These are phyloP conservation scores for Gortyna flavago DNA, from an alignment of 2,888 invertebrate species.

Conservation along the genomic window DNA sequence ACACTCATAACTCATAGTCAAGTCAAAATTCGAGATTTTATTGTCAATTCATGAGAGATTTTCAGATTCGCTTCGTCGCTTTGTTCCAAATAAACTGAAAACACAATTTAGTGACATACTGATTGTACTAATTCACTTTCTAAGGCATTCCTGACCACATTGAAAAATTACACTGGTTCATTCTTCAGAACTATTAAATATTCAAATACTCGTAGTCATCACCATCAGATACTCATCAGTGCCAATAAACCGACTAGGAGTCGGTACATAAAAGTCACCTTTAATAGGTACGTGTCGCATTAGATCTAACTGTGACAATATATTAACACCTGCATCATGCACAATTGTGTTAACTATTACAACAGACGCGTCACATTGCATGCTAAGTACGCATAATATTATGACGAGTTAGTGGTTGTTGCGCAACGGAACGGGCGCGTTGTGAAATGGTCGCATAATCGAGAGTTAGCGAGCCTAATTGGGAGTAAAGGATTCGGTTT, in stretches of 20 bases:
- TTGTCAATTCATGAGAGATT: neutral
- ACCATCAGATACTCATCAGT: slow-evolving; percentile 6
- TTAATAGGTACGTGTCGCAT: slow-evolving; percentile 60
- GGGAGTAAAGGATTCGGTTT: slow-evolving; percentile 25
- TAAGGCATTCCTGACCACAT: too few relatives aligned
- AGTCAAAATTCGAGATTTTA: neutral
- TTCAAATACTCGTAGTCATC: slow-evolving; percentile 9
- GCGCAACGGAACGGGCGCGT: slow-evolving; percentile 72
- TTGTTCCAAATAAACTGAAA: neutral
- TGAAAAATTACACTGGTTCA: neutral
- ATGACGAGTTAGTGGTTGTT: slow-evolving; percentile 68
- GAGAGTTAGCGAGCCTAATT: slow-evolving; percentile 43
- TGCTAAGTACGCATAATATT: slow-evolving; percentile 77
- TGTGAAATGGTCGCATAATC: slow-evolving; percentile 49
- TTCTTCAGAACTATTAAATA: slow-evolving; percentile 7
- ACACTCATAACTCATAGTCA: neutral
- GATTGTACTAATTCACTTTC: neutral
- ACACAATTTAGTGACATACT: neutral
- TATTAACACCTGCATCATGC: slow-evolving; percentile 69
- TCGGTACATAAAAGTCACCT: slow-evolving; percentile 8
- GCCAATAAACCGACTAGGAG: slow-evolving; percentile 17
- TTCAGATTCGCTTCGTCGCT: neutral
- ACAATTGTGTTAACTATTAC: slow-evolving; percentile 75
- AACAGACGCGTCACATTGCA: slow-evolving; percentile 75
- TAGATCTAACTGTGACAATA: slow-evolving; percentile 46